phyloP scores from a whole-genome alignment of 2,888 invertebrate genomes.

The Phortica okadai region DNA sequence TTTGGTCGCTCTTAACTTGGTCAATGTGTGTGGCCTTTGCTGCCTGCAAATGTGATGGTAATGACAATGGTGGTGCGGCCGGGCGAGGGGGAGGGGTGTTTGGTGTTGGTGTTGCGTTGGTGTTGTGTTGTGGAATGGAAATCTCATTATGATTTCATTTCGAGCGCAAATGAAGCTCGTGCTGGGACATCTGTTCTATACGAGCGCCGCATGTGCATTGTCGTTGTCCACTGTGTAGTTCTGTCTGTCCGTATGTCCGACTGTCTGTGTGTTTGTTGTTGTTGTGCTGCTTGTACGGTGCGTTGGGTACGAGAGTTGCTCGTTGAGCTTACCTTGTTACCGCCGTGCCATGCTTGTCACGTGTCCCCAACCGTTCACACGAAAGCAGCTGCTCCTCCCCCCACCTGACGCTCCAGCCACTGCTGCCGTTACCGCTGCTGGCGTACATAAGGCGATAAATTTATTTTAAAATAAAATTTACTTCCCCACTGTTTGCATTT shows the following conservation, averaged over 20 bases:
- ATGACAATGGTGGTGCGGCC: background rate
- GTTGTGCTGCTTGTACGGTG: background rate
- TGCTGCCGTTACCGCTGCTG: constrained; percentile 42
- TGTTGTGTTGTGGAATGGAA: constrained; percentile 48
- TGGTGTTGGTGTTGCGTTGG: background rate
- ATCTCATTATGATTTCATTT: constrained; percentile 71
- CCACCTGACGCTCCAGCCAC: background rate
- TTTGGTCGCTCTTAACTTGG: constrained; percentile 22
- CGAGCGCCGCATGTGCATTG: constrained; percentile 28
- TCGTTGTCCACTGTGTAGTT: background rate
- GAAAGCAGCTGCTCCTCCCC: background rate
- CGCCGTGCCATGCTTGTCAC: constrained; percentile 11
- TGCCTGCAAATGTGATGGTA: background rate
- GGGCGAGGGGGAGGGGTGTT: background rate
- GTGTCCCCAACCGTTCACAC: constrained; percentile 2
- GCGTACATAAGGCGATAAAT: constrained; percentile 70
- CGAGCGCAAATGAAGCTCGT: constrained; percentile 66
- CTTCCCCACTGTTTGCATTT: constrained; percentile 57
- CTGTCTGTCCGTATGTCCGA: background rate
- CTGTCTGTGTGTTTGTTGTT: background rate
- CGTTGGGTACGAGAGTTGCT: background rate
- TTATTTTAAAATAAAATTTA: constrained; percentile 71
- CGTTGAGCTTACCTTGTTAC: constrained; percentile 1
- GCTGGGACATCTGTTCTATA: constrained; percentile 51
- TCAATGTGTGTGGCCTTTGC: background rate